Evolutionary conservation across 64 coral and sea anemone genomes (phyloP).

Genomic region (Pocillopora verrucosa): DNA sequence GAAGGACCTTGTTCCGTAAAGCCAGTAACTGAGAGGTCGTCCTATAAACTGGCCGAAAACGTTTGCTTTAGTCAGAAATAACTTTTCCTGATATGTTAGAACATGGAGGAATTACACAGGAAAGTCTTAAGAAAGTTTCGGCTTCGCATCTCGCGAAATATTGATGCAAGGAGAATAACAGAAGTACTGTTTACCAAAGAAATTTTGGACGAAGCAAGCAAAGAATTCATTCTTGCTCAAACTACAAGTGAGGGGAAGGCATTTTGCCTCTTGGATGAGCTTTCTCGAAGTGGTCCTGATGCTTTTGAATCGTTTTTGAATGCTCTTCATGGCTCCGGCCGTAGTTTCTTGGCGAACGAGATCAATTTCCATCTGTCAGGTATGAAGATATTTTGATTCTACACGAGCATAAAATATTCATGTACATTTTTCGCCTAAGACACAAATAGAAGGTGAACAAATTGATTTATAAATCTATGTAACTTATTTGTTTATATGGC

Average conservation of each 20-base stretch:
- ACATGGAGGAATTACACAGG: conserved; percentile 6
- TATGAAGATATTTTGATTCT: not conserved
- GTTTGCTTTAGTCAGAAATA: not conserved
- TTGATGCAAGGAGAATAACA: conserved; percentile 53
- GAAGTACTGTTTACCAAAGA: conserved; percentile 55
- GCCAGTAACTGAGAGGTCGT: not conserved
- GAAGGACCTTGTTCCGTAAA: not conserved
- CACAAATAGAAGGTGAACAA: too few species aligned
- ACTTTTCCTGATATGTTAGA: not conserved
- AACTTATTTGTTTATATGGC: too few species aligned
- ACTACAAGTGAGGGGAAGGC: conserved; percentile 31
- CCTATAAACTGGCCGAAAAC: not conserved
- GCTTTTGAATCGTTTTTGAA: conserved; percentile 75
- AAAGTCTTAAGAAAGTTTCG: not conserved
- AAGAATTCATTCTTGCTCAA: conserved; percentile 50
- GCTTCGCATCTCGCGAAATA: not conserved
- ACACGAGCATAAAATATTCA: too few species aligned
- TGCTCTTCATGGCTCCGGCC: conserved; percentile 20
- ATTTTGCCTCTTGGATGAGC: conserved; percentile 60
- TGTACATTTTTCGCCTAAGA: too few species aligned
- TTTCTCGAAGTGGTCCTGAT: conserved; percentile 62
- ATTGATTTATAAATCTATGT: too few species aligned
- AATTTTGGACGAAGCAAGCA: conserved; percentile 59
- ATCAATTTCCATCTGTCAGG: not conserved
- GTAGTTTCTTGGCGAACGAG: not conserved